A percentile compares a stretch with the other conserved stretches of the same genome.
Evolutionary conservation across 2,888 invertebrate species (phyloP).

Genomic region (Micropterix aruncella): DNA sequence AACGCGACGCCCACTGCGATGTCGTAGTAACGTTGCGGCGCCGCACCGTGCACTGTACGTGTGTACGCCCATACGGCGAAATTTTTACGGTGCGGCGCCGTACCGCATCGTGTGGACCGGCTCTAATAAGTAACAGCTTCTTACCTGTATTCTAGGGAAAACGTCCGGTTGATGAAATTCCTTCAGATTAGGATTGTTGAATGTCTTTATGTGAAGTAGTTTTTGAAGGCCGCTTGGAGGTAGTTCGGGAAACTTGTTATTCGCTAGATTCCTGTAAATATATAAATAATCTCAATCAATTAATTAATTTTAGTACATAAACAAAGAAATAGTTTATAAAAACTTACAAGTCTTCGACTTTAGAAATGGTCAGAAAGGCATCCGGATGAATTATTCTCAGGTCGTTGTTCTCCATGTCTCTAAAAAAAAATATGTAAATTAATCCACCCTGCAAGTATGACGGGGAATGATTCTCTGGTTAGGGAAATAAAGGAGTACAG

Average conservation of each 20-base stretch:
- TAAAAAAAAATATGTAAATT: slow-evolving; percentile 26
- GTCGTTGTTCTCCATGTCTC: slow-evolving; percentile 77
- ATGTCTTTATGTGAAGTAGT: slow-evolving; percentile 76
- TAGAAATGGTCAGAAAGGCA: slow-evolving; percentile 64
- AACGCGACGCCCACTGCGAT: background rate
- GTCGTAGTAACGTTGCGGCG: background rate
- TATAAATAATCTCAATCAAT: background rate
- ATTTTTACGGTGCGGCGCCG: too few relatives aligned
- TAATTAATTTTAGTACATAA: background rate
- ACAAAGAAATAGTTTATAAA: slow-evolving; percentile 1
- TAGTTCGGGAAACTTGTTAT: slow-evolving; percentile 72
- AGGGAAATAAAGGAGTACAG: too few relatives aligned
- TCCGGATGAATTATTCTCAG: slow-evolving; percentile 75
- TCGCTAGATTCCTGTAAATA: slow-evolving; percentile 78
- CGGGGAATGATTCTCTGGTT: too few relatives aligned
- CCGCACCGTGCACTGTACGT: too few relatives aligned
- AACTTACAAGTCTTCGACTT: slow-evolving; percentile 79
- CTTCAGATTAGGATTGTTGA: slow-evolving; percentile 76
- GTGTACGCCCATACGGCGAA: too few relatives aligned
- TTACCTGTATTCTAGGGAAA: slow-evolving; percentile 68
- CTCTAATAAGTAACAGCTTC: slow-evolving; percentile 17
- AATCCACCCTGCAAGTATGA: too few relatives aligned
- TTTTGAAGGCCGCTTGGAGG: slow-evolving; percentile 71
- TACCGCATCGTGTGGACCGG: slow-evolving; percentile 1
- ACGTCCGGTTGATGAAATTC: slow-evolving; percentile 79